Evolutionary conservation across 2,113 vertebrate species (phyloP), one percentile per base, ranked within the genome.

Genomic region (Callopanchax toddi): DNA sequence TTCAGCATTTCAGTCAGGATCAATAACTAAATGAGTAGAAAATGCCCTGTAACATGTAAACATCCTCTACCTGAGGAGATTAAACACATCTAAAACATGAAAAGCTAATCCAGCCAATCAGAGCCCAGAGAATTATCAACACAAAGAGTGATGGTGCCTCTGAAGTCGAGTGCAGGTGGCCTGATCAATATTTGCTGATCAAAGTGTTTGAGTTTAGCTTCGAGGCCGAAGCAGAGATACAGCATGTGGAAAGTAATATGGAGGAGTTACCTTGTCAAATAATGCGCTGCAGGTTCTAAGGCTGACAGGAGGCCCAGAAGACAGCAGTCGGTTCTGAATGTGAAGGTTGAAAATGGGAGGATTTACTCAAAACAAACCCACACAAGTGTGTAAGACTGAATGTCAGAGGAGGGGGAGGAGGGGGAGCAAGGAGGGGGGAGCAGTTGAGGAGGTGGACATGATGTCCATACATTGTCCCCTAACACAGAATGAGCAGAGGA

Each of bases 261-360:
- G 86, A 92, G 87, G 71, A 87, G 77, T 92, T 93, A 93, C 92
- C 92, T 93, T 92, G 85, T 93, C 92, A 89, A 87, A 92, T 83
- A 93, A 89, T 71, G 89, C 90, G 89, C 92, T 92, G 92, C 87
- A 92, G 91, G 89, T 91, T 91, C 92, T 93, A 89, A 93, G 87
- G 91, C 91, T 93, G 91, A 93, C 88, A 66, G 92, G 91, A 81
- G 92, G 91, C 87, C 90, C 92, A 77, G 92, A 93, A 75, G 92
- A 93, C 92, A 93, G 91, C 91, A 93, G 91, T 53, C 92, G 92
- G 84, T 93, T 93, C 92, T 93, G 91, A 92, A 91, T 92, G 87
- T 91, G 88, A 84, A 91, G 91, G 89, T 89, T 90, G 76, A 90
- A 69, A 89, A 90, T 76, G 84, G 88, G 86, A 89, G 84, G 83